A percentile compares a stretch with the other conserved stretches of the same genome.
phyloP scores from a whole-genome alignment of 1,140 invertebrate species.

The Oscheius sp. region DNA sequence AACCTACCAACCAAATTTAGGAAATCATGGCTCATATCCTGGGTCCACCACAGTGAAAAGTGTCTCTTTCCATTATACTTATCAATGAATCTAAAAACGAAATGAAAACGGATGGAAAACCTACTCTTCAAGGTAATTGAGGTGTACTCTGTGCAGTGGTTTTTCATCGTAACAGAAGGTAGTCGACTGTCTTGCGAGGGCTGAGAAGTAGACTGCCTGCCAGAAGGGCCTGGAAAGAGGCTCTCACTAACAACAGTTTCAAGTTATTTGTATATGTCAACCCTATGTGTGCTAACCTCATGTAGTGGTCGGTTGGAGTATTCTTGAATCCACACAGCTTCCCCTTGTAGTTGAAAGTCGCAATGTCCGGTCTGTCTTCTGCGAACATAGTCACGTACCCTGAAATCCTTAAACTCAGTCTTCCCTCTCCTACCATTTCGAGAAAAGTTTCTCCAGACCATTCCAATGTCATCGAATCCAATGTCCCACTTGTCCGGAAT shows the following conservation, averaged over 20 bases:
- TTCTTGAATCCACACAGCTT: constrained; percentile 37
- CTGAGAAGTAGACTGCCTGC: constrained; percentile 30
- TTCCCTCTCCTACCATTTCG: constrained; percentile 11
- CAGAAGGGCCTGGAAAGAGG: constrained; percentile 34
- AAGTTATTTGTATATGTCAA: constrained; percentile 9
- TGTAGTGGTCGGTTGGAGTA: constrained; percentile 40
- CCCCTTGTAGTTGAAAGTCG: constrained; percentile 56
- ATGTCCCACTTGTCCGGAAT: constrained; percentile 47
- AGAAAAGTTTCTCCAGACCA: constrained; percentile 75
- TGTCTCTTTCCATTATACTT: constrained; percentile 42
- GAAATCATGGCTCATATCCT: constrained; percentile 51
- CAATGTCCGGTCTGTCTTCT: constrained; percentile 60
- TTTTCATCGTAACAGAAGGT: constrained; percentile 48
- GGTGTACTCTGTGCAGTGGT: constrained; percentile 36
- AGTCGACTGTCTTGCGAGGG: constrained; percentile 24
- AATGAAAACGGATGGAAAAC: constrained; percentile 6
- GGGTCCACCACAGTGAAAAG: constrained; percentile 50
- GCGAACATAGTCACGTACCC: constrained; percentile 50
- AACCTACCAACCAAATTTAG: constrained; percentile 47
- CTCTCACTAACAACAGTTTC: too few relatives aligned
- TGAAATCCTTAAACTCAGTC: too few relatives aligned
- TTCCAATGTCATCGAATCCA: constrained; percentile 71
- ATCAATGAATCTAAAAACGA: constrained; percentile 36
- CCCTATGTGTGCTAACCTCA: constrained; percentile 26
- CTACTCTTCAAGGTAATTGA: constrained; percentile 24